Evolutionary conservation across 2,797 vertebrate species (phyloP), one percentile per base, ranked within the genome.

Genomic region (Myotis myotis): DNA sequence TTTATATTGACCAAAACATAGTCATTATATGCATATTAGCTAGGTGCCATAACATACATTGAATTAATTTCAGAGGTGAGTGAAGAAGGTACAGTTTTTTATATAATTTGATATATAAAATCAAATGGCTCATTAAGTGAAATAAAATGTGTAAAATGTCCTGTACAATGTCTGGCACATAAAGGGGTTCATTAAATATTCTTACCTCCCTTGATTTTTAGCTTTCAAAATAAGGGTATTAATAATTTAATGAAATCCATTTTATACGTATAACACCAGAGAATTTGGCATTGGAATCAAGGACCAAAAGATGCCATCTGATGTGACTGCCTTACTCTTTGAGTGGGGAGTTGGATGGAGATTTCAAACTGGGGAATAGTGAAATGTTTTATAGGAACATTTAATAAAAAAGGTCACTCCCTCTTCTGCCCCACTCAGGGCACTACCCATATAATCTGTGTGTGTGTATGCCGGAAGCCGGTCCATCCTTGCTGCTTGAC

Each of bases 1-100:
- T 97, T 98, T 90, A 15, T 83, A 96, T 91, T 98, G 97, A 97
- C 86, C 94, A 87, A 97, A 97, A 94, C 85, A 97, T 97, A 95
- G 95, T 97, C 95, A 96, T 94, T 91, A 96, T 87, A 94, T 95
- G 79, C 86, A 80, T 97, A 96, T 97, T 96, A 97, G 94, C 86
- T 94, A 97, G 93, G 80, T 80, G 71, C 62, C 62, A 96, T 88
- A 97, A 93, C 76, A 89, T 84, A 94, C 96, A 95, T 88, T 97
- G 87, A 96, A 97, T 98, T 98, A 94, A 97, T 96, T 94, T 94
- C 91, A 97, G 87, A 97, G 91, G 78, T 92, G 38, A 97, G 8
- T 66, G 75, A 94, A 97, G 95, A 93, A 75, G 66, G 3, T 64
- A 85, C 1, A 85, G 9, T 23, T 64, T 93, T 93, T 93, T 80